Conservation (phyloP, 1,140 invertebrate species). For the Metaphire vulgaris region DNA sequence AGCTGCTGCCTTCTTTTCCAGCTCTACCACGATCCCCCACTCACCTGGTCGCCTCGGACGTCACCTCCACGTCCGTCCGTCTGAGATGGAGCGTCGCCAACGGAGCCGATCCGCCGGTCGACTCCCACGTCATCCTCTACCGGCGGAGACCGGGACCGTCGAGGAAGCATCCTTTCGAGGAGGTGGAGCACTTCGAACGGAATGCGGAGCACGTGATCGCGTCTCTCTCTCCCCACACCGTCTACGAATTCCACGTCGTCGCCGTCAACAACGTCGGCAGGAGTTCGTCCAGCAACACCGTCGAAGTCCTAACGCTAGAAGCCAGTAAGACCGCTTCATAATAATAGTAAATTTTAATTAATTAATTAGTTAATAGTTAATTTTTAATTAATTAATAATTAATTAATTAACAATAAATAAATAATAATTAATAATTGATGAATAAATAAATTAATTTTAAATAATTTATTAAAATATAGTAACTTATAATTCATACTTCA, state of each 20-base stretch:
- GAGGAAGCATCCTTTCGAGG: conserved; percentile 57
- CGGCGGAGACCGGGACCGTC: conserved; percentile 69
- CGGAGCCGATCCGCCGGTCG: conserved; percentile 68
- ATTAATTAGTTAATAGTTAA: too few relatives aligned
- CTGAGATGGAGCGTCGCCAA: conserved; percentile 80
- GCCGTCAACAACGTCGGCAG: conserved; percentile 88
- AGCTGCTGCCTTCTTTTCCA: too few relatives aligned
- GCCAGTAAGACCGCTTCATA: conserved; percentile 68
- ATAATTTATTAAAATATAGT: too few relatives aligned
- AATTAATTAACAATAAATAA: too few relatives aligned
- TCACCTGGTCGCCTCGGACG: conserved; percentile 78
- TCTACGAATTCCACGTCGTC: conserved; percentile 89
- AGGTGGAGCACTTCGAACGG: conserved; percentile 84
- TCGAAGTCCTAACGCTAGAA: conserved; percentile 87
- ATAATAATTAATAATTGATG: too few relatives aligned
- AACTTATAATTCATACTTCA: too few relatives aligned
- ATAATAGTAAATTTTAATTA: neutral
- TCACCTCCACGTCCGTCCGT: conserved; percentile 82
- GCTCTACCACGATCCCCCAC: conserved; percentile 80
- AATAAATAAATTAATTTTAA: too few relatives aligned
- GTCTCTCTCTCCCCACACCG: conserved; percentile 82
- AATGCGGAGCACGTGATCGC: conserved; percentile 84
- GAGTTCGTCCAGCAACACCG: conserved; percentile 73
- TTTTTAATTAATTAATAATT: too few relatives aligned
- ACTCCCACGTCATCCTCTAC: conserved; percentile 91